Evolutionary conservation across 2,888 invertebrate genomes (phyloP), one percentile per base, ranked within the genome.

Genomic region (Hirtodrosophila cameraria): DNA sequence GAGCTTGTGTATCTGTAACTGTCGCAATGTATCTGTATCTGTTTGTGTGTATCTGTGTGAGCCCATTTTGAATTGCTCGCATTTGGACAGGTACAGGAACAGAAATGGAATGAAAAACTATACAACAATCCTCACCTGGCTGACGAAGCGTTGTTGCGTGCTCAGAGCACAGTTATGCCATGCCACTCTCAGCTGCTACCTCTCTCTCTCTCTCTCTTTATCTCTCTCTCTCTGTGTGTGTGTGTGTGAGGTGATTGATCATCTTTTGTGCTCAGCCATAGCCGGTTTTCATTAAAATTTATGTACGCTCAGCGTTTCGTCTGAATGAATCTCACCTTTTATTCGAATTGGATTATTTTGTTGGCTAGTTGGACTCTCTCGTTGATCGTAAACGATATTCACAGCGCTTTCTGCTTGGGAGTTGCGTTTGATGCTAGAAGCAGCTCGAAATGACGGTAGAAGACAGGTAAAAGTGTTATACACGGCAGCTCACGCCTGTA

Each of bases 261-360:
- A 86, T 83, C 69, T 74, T 85, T n/a, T 78, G 33, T 45, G 74
- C 77, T 79, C 73, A 75, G 80, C 85, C 76, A 71, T 55, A 81
- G 80, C 80, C 85, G 80, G 80, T 81, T 81, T 81, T 61, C 36
- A n/a, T 11, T 57, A 54, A 78, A 78, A 85, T 85, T 82, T 85
- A 82, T 80, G 75, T 79, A 60, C 61, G 64, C 85, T 46, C 80
- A 30, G 39, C 72, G 69, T 50, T 64, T 41, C 71, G 43, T 13
- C 57, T 70, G 70, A 86, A 77, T 86, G 81, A 86, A 86, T 77
- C 78, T 83, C 83, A 83, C 86, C 83, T 78, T 57, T 63, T 58
- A 59, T 78, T 83, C 83, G 66, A 75, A 86, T 83, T 83, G 79
- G 86, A 86, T 84, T 60, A 45, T 57, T 52, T 45, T 53, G 53